Conservation (phyloP, 2,888 invertebrate genomes). For the Cotesia congregata region DNA sequence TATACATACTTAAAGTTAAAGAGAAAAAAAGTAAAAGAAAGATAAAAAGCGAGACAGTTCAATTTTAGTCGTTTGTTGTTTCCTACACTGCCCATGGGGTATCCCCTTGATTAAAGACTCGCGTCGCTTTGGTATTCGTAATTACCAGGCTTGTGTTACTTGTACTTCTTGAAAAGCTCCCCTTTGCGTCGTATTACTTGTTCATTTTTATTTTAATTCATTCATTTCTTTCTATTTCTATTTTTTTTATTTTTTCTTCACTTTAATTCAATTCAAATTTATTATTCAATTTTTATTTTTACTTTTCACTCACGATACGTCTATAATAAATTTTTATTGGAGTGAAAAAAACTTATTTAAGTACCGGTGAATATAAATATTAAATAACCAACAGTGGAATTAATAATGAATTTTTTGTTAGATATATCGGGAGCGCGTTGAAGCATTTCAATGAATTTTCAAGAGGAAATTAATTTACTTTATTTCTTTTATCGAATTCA, state of each 20-base stretch:
- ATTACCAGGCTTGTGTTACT: constrained; percentile 30
- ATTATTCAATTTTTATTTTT: constrained; percentile 1
- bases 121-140: constrained; percentile 28
- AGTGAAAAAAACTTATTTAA: no score
- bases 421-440: no score
- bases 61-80: constrained; percentile 33
- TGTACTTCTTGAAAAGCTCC: constrained; percentile 17
- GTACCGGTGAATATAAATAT: no score
- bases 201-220: constrained; percentile 24
- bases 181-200: constrained; percentile 17
- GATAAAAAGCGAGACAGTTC: constrained; percentile 22
- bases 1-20: constrained; percentile 7
- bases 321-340: no score
- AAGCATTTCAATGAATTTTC: no score
- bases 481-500: no score
- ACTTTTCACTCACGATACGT: not conserved
- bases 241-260: not conserved
- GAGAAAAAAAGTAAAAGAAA: not conserved
- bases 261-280: not conserved
- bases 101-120: constrained; percentile 34
- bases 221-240: not conserved
- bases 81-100: constrained; percentile 30
- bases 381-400: no score
- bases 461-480: no score
- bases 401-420: no score